These are phyloP conservation scores for Pempheris klunzingeri DNA, from an alignment of 2,797 vertebrate genomes.

Conservation along the genomic window DNA sequence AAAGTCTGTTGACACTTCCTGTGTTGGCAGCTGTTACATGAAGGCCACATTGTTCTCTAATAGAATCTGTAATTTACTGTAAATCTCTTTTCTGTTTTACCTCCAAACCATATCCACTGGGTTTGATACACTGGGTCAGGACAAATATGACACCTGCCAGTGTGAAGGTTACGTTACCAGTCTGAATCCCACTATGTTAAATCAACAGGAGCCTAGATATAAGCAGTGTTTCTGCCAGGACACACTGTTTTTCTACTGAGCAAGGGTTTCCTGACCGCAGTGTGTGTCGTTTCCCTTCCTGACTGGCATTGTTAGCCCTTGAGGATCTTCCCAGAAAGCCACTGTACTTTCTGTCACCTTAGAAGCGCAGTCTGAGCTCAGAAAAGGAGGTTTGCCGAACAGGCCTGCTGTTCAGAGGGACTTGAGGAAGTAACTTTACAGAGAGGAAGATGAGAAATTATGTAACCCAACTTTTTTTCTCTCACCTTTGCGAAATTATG, in stretches of 20 bases:
- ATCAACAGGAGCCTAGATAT: constrained; percentile 11
- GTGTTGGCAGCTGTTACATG: not conserved
- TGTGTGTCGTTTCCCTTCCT: constrained; percentile 55
- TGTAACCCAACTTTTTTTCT: not conserved
- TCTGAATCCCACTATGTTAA: not conserved
- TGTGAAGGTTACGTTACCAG: not conserved
- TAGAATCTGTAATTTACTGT: not conserved
- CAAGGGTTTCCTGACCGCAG: constrained; percentile 75
- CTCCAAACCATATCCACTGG: not conserved
- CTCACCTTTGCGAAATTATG: constrained; percentile 65
- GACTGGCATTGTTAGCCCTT: constrained; percentile 62
- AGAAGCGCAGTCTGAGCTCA: constrained; percentile 22
- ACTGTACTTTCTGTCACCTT: constrained; percentile 23
- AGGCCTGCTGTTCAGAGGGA: not conserved
- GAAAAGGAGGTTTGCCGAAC: not conserved
- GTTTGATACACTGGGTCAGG: not conserved
- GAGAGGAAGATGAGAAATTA: constrained; percentile 36
- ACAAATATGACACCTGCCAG: not conserved
- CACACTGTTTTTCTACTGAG: constrained; percentile 61
- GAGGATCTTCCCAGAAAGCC: constrained; percentile 38
- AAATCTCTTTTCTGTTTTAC: not conserved
- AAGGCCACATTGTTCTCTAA: not conserved
- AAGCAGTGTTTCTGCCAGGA: constrained; percentile 30
- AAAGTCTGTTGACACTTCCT: not conserved
- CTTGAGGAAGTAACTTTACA: constrained; percentile 54